Evolutionary conservation across 2,113 vertebrate species (phyloP).

Genomic region (Eurystomus gularis): DNA sequence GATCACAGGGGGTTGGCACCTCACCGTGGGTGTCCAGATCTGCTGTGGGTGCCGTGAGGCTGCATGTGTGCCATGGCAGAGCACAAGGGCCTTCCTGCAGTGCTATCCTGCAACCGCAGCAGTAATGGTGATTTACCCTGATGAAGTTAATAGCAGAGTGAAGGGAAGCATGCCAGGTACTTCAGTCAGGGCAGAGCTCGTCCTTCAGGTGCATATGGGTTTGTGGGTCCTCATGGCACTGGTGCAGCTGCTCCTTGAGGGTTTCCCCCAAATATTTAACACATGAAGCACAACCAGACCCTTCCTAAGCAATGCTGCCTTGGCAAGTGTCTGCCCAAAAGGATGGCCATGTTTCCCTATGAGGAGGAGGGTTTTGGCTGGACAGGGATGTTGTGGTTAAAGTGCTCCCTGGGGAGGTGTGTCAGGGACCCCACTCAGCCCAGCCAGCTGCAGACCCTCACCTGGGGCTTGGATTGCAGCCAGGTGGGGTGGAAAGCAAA

Average conservation of each 20-base stretch:
- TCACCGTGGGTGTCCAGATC: not conserved
- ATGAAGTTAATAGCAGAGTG: not conserved
- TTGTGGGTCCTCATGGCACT: not conserved
- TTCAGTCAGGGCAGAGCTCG: not conserved
- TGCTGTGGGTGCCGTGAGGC: not conserved
- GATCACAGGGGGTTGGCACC: fast-evolving
- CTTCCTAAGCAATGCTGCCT: not conserved
- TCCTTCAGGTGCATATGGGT: not conserved
- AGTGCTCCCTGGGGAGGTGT: not conserved
- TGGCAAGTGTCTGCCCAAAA: fast-evolving
- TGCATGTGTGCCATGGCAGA: not conserved
- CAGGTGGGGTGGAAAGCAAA: not conserved
- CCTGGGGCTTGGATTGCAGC: not conserved
- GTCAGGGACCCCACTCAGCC: not conserved
- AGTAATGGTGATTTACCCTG: not conserved
- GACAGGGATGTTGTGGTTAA: not conserved
- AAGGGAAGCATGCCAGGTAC: not conserved
- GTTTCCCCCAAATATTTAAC: not conserved
- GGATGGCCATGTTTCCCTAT: fast-evolving
- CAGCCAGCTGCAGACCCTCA: not conserved
- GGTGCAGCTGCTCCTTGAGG: not conserved
- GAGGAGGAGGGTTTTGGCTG: too few species aligned
- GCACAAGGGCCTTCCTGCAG: fast-evolving
- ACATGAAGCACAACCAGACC: fast-evolving
- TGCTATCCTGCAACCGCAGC: not conserved